These are phyloP conservation scores for Pterocles burchelli DNA, from an alignment of 2,113 vertebrate species.

Conservation along the genomic window DNA sequence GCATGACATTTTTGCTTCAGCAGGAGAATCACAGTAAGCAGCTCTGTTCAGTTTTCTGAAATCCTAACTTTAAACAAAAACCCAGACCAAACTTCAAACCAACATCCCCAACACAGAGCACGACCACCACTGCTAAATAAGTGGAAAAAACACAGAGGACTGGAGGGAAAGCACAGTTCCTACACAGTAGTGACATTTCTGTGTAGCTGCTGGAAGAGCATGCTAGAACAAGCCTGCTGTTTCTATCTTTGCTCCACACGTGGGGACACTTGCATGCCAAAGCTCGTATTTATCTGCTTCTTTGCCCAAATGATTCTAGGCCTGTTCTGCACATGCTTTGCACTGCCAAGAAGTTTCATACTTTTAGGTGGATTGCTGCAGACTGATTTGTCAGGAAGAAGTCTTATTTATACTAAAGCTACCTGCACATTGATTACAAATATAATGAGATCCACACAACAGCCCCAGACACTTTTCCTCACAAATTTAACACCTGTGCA, in stretches of 20 bases:
- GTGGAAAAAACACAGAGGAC: background rate
- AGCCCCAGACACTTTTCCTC: background rate
- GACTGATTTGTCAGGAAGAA: background rate
- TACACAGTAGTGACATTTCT: background rate
- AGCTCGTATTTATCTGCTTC: background rate
- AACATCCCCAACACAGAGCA: background rate
- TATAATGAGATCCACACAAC: background rate
- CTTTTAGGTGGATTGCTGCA: background rate
- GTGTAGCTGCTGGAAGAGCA: background rate
- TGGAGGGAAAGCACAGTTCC: background rate
- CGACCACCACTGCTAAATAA: background rate
- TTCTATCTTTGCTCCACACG: background rate
- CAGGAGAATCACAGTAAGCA: background rate
- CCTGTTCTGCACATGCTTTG: background rate
- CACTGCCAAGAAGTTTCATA: background rate
- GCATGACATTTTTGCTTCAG: background rate
- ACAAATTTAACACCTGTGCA: background rate
- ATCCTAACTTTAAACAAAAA: background rate
- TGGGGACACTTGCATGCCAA: background rate
- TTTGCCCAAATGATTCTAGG: background rate
- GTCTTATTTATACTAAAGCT: background rate
- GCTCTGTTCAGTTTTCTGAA: background rate
- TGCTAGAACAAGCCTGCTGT: background rate
- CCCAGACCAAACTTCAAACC: background rate
- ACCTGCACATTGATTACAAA: background rate